Evolutionary conservation across 1,140 invertebrate species (phyloP), one percentile per base, ranked within the genome.

Genomic region (Drosophila orena): DNA sequence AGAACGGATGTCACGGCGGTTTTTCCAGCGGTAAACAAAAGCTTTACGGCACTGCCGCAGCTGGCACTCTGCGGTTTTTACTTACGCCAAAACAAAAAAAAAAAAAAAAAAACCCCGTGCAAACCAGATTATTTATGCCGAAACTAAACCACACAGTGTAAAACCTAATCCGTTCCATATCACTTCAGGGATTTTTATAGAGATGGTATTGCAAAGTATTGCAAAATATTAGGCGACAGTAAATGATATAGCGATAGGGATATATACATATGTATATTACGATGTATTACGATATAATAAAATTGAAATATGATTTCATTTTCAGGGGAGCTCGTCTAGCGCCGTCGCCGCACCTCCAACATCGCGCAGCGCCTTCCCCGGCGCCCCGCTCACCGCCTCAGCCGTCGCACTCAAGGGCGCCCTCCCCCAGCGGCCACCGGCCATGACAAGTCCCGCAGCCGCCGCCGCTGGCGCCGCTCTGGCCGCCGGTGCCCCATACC

Each of bases 401-500:
- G 79, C 88, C 81, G 77, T 91, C 65, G 74, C 89, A 61, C 77
- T 92, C 47, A 92, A 92, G 80, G 89, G 91, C 66, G 77, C 78
- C 44, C 54, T 86, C 15, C 68, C 84, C 52, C 91, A 90, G 62
- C 81, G 89, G 72, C 91, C 89, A 61, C 71, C 88, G 70, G 86
- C 81, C 65, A 92, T 92, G 92, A 92, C 92, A 65, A 92, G 92
- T 79, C 91, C 92, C 83, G 91, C 91, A 68, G 91, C 91, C 76
- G 91, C 91, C 59, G 91, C 85, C 79, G 91, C 84, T 24, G 83
- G 83, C 53, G 83, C 83, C 58, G 83, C 84, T 42, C 50, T 88
- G 60, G 91, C 77, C 79, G 86, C 91, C 54, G 90, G 91, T 58
- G 90, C 91, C 30, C 91, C 86, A 34, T 92, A 92, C 77, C 89